Percentiles rank a stretch among this genome's conserved stretches.
phyloP scores from a whole-genome alignment of 2,888 invertebrate genomes.

The Antheraea assamensis region DNA sequence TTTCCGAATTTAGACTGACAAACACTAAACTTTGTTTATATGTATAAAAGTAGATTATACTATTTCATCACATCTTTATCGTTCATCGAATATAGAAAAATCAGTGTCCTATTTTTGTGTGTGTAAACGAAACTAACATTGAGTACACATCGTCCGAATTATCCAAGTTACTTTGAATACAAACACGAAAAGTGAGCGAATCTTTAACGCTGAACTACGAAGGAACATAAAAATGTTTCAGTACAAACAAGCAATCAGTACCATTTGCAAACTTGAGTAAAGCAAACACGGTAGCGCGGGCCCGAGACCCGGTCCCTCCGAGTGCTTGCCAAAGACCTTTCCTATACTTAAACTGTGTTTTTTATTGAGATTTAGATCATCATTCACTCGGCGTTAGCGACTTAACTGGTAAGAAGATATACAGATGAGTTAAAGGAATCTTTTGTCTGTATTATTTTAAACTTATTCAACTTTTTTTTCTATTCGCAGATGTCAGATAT shows the following conservation, averaged over 20 bases:
- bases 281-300: slow-evolving; percentile 58
- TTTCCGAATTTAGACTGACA: too few species aligned
- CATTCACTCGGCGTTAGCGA: slow-evolving; percentile 40
- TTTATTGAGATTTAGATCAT: slow-evolving; percentile 51
- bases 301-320: slow-evolving; percentile 38
- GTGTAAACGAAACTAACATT: slow-evolving; percentile 11
- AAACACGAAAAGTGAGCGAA: slow-evolving; percentile 43
- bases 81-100: background rate
- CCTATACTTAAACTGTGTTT: slow-evolving; percentile 58
- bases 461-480: background rate
- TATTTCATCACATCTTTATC: too few species aligned
- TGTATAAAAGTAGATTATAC: too few species aligned
- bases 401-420: slow-evolving; percentile 35
- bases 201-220: slow-evolving; percentile 49
- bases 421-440: background rate
- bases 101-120: background rate
- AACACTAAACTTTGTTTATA: too few species aligned
- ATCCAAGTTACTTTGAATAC: slow-evolving; percentile 33
- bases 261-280: slow-evolving; percentile 71
- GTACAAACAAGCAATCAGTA: slow-evolving; percentile 78
- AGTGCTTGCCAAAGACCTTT: slow-evolving; percentile 69
- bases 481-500: too few species aligned
- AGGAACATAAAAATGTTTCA: slow-evolving; percentile 69
- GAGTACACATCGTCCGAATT: slow-evolving; percentile 9
- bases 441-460: background rate